Conservation (phyloP, 2,888 invertebrate genomes). For the Acleris emargana region DNA sequence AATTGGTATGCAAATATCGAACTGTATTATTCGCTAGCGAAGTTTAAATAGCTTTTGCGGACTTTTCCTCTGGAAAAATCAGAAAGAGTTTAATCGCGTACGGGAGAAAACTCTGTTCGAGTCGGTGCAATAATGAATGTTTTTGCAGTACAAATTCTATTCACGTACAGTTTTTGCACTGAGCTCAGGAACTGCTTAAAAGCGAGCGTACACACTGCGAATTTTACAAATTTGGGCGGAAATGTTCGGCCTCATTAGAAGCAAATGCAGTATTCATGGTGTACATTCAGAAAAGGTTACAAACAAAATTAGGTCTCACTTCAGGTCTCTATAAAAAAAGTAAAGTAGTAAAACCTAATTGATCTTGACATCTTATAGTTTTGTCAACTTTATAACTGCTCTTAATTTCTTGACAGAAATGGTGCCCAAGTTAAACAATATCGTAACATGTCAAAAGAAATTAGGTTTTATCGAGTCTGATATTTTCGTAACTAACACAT, state of each 20-base stretch:
- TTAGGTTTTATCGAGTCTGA: too few species aligned
- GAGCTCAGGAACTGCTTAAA: constrained; percentile 1
- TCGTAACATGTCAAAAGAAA: too few species aligned
- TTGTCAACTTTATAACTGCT: too few species aligned
- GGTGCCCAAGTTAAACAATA: too few species aligned
- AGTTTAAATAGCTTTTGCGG: constrained; percentile 71
- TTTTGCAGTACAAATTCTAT: constrained; percentile 35
- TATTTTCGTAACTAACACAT: too few species aligned
- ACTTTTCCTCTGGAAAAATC: constrained; percentile 56
- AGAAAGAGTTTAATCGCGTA: constrained; percentile 59
- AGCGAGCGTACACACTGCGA: background rate
- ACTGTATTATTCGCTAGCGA: constrained; percentile 63
- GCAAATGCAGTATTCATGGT: background rate
- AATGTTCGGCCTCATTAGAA: background rate
- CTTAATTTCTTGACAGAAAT: too few species aligned
- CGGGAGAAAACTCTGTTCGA: constrained; percentile 37
- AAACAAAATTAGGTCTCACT: too few species aligned
- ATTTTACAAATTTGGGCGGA: background rate
- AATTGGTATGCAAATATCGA: constrained; percentile 58
- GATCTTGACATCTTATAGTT: too few species aligned
- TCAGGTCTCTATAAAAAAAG: too few species aligned
- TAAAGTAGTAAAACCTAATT: too few species aligned
- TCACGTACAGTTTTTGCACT: constrained; percentile 22
- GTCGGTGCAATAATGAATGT: constrained; percentile 40
- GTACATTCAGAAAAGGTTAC: too few species aligned